A percentile compares a stretch with the other conserved stretches of the same genome.
phyloP scores from a whole-genome alignment of 2,797 vertebrate species.

The Sebastes minor region DNA sequence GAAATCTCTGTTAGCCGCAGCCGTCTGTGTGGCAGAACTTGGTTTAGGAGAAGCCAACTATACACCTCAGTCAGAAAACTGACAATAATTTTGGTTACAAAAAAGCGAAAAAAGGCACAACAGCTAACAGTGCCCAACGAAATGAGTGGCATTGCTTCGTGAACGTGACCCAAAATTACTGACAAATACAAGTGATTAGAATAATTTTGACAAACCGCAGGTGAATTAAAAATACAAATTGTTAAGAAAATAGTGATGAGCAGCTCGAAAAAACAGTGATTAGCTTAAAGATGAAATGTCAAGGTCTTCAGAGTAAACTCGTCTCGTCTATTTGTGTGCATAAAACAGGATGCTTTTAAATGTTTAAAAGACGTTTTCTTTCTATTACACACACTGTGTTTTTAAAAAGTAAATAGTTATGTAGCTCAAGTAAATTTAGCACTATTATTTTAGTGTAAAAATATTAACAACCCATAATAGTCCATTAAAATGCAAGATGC shows the following conservation, averaged over 20 bases:
- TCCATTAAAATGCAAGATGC: neutral
- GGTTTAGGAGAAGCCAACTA: slow-evolving; percentile 22
- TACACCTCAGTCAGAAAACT: slow-evolving; percentile 13
- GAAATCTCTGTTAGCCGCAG: slow-evolving; percentile 30
- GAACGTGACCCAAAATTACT: slow-evolving; percentile 3
- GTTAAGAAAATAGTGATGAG: neutral
- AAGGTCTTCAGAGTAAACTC: neutral
- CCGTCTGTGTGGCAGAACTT: slow-evolving; percentile 18
- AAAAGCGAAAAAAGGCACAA: neutral
- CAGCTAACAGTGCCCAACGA: neutral
- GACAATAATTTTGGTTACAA: slow-evolving; percentile 1
- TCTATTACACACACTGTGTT: neutral
- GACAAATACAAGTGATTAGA: neutral
- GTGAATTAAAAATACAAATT: no score
- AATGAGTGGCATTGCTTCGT: neutral
- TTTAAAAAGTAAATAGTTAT: neutral
- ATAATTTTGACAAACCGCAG: neutral
- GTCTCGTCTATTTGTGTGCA: neutral
- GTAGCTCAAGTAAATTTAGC: neutral
- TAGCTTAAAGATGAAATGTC: neutral
- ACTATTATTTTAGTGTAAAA: neutral
- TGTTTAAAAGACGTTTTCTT: neutral
- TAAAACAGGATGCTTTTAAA: neutral
- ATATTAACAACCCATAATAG: neutral
- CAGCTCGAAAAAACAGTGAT: neutral